A percentile compares a stretch with the other conserved stretches of the same genome.
Evolutionary conservation across 2,888 invertebrate species (phyloP).

Genomic region (Adineta ricciae): DNA sequence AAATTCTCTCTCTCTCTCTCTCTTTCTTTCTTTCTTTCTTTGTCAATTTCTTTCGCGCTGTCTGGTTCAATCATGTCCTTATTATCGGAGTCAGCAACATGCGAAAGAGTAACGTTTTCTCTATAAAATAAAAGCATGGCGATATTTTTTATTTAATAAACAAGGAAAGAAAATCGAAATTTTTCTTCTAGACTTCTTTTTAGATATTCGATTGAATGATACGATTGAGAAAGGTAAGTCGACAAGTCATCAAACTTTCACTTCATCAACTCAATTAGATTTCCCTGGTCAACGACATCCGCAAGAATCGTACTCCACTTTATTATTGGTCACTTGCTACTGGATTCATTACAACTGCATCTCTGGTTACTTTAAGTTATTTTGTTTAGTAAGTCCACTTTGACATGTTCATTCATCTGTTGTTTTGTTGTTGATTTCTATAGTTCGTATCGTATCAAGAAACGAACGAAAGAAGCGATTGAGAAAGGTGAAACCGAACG

Average conservation of each 20-base stretch:
- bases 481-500: background rate
- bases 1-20: background rate
- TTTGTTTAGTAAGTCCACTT: background rate
- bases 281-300: background rate
- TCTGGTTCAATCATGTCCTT: background rate
- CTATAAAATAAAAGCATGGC: too few relatives aligned
- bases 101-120: background rate
- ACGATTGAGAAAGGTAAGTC: constrained; percentile 12
- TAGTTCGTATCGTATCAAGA: background rate
- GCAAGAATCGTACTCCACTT: background rate
- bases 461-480: background rate
- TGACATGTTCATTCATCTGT: background rate
- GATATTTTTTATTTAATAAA: background rate
- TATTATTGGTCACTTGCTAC: background rate
- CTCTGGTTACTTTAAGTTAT: background rate
- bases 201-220: background rate
- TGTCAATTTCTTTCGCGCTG: background rate
- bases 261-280: too few relatives aligned
- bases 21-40: background rate
- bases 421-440: background rate
- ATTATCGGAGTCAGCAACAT: background rate
- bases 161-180: background rate
- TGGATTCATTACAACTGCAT: background rate
- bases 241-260: too few relatives aligned
- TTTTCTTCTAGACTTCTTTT: background rate